Conservation (phyloP, 2,113 vertebrate species). For the Suricata suricatta region DNA sequence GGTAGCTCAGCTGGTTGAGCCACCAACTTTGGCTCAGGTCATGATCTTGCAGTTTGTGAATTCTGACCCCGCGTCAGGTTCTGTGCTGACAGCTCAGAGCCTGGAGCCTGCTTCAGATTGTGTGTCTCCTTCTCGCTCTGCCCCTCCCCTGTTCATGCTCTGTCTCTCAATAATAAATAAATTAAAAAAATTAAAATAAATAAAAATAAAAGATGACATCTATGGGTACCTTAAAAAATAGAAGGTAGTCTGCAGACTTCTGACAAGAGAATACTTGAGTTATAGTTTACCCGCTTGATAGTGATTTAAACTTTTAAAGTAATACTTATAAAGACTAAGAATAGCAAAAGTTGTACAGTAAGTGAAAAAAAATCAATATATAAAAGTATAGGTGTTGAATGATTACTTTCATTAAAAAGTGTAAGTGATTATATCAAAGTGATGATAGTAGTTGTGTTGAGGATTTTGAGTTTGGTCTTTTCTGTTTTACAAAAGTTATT, state of each 20-base stretch:
- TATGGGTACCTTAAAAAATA: neutral
- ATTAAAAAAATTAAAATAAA: too few species aligned
- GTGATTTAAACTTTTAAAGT: slow-evolving; percentile 30
- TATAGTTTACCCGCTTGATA: neutral
- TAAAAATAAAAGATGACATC: neutral
- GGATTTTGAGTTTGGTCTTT: neutral
- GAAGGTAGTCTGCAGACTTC: neutral
- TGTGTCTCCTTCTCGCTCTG: too few species aligned
- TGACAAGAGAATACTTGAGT: neutral
- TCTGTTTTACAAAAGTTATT: neutral
- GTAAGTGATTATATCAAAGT: neutral
- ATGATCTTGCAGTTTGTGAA: too few species aligned
- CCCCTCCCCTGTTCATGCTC: too few species aligned
- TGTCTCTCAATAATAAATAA: too few species aligned
- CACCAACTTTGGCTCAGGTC: too few species aligned
- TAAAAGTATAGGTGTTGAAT: neutral
- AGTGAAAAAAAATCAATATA: neutral
- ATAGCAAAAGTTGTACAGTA: neutral
- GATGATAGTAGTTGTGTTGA: neutral
- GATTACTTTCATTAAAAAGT: neutral
- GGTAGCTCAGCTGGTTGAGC: too few species aligned
- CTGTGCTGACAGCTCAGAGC: too few species aligned
- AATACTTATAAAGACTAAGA: neutral
- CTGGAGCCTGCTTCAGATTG: too few species aligned
- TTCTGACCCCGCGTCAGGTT: too few species aligned